Percentiles rank a stretch among this genome's conserved stretches.
phyloP scores from a whole-genome alignment of 2,888 invertebrate genomes.

The Encarsia formosa region DNA sequence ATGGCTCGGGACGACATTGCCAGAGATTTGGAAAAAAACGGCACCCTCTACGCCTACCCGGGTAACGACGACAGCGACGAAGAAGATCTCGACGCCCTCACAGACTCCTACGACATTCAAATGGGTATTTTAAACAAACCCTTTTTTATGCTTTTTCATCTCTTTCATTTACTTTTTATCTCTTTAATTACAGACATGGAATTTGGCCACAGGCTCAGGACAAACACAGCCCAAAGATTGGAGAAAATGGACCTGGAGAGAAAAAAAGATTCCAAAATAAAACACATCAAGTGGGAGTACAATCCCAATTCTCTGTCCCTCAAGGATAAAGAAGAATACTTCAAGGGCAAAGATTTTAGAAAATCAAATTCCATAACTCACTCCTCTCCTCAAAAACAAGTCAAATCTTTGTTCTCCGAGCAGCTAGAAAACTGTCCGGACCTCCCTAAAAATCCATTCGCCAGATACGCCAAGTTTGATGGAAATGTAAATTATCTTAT shows the following conservation, averaged over 20 bases:
- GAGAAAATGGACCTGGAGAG: slow-evolving; percentile 86
- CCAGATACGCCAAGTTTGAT: slow-evolving; percentile 88
- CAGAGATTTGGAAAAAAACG: slow-evolving; percentile 57
- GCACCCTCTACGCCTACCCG: slow-evolving; percentile 67
- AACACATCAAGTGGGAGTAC: slow-evolving; percentile 70
- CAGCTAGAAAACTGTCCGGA: slow-evolving; percentile 73
- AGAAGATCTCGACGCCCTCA: slow-evolving; percentile 65
- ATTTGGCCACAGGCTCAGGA: slow-evolving; percentile 64
- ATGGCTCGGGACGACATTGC: slow-evolving; percentile 83
- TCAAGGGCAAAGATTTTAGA: slow-evolving; percentile 54
- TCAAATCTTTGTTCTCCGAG: slow-evolving; percentile 66
- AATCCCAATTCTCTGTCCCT: slow-evolving; percentile 54
- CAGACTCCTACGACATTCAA: slow-evolving; percentile 76
- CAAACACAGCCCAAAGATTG: slow-evolving; percentile 82
- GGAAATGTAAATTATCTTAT: slow-evolving; percentile 57
- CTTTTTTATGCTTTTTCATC: not conserved
- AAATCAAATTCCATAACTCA: slow-evolving; percentile 28
- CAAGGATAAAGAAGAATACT: slow-evolving; percentile 60
- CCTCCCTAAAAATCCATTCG: slow-evolving; percentile 79
- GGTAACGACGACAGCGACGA: slow-evolving; percentile 76
- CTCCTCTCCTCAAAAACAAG: slow-evolving; percentile 30
- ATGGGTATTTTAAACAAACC: slow-evolving; percentile 51
- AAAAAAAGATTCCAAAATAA: slow-evolving; percentile 73
- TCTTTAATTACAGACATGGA: slow-evolving; percentile 47
- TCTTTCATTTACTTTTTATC: not conserved